These are phyloP conservation scores for Noctilio leporinus DNA, from an alignment of 2,113 vertebrate genomes.

Conservation along the genomic window DNA sequence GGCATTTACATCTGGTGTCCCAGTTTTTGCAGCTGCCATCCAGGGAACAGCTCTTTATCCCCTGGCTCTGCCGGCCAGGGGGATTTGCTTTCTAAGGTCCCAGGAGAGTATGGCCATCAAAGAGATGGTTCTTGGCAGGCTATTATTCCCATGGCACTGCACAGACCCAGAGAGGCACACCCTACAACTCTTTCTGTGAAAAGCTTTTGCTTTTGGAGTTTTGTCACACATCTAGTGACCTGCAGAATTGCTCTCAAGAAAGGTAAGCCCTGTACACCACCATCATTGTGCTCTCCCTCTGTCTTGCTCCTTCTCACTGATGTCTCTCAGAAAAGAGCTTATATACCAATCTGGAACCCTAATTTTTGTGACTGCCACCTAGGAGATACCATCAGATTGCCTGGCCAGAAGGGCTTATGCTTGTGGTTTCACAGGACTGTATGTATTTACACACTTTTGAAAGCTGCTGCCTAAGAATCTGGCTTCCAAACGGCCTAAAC, in stretches of 20 bases:
- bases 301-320: neutral
- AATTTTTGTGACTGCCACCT: neutral
- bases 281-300: neutral
- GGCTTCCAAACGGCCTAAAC: neutral
- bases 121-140: neutral
- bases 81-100: neutral
- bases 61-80: neutral
- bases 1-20: neutral
- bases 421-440: neutral
- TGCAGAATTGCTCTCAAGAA: neutral
- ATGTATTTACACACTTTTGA: neutral
- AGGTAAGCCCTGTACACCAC: neutral
- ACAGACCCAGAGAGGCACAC: neutral
- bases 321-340: neutral
- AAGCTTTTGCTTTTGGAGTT: neutral
- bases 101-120: neutral
- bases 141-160: neutral
- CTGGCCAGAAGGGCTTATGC: neutral
- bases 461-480: neutral
- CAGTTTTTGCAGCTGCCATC: neutral
- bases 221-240: neutral
- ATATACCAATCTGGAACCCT: neutral
- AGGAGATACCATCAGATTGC: neutral
- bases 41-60: neutral
- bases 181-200: neutral